Evolutionary conservation across 2,888 invertebrate species (phyloP).

Genomic region (Drosophila nigritarsus): DNA sequence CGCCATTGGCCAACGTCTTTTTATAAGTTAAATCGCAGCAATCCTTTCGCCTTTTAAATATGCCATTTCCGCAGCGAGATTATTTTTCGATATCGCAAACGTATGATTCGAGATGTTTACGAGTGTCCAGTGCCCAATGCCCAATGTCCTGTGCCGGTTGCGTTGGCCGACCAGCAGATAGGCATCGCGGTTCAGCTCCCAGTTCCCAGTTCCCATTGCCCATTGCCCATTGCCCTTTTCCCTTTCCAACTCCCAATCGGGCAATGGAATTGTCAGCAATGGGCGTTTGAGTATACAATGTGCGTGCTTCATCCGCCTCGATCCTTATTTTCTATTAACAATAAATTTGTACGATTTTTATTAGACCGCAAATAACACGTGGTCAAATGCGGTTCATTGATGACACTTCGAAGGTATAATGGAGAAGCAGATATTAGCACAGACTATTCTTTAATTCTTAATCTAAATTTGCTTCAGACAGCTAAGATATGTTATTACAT

Average conservation of each 20-base stretch:
- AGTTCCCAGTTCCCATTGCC: not conserved
- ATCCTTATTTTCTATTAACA: constrained; percentile 83
- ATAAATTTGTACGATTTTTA: constrained; percentile 78
- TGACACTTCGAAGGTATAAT: constrained; percentile 23
- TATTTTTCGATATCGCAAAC: constrained; percentile 79
- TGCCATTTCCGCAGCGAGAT: constrained; percentile 79
- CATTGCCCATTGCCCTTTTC: not conserved
- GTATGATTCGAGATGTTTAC: constrained; percentile 75
- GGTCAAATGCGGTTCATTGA: constrained; percentile 26
- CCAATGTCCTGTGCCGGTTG: constrained; percentile 30
- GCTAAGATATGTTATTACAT: not conserved
- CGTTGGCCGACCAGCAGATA: constrained; percentile 59
- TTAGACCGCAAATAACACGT: constrained; percentile 54
- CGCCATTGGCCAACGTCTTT: constrained; percentile 46
- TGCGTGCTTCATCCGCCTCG: constrained; percentile 57
- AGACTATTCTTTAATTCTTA: not conserved
- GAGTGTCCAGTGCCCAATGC: constrained; percentile 62
- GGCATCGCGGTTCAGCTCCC: constrained; percentile 58
- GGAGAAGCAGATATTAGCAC: not conserved
- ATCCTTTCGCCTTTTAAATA: constrained; percentile 79
- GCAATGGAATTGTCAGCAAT: constrained; percentile 29
- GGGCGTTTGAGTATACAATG: constrained; percentile 27
- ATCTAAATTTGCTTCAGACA: not conserved
- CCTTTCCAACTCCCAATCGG: not conserved
- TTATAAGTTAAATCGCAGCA: constrained; percentile 79